phyloP scores from a whole-genome alignment of 2,888 invertebrate species.

The Agonum fuliginosum region DNA sequence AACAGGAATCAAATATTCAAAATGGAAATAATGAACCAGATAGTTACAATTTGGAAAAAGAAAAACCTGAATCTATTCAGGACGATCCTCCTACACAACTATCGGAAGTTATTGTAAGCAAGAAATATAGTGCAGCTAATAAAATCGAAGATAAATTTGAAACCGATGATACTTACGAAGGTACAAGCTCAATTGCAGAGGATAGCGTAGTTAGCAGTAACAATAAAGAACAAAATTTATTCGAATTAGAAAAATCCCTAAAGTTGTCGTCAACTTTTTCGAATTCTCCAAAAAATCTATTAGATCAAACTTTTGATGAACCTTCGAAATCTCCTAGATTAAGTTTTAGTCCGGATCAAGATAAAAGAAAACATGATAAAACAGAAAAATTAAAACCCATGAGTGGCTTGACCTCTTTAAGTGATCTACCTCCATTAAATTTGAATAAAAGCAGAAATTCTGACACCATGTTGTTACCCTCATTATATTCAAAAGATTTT shows the following conservation, averaged over 20 bases:
- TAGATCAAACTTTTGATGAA: constrained; percentile 51
- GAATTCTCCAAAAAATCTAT: constrained; percentile 13
- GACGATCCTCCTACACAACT: constrained; percentile 17
- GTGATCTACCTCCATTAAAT: constrained; percentile 69
- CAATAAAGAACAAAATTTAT: constrained; percentile 52
- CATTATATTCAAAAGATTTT: constrained; percentile 70
- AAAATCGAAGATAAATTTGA: constrained; percentile 46
- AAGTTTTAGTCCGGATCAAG: constrained; percentile 34
- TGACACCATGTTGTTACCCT: constrained; percentile 68
- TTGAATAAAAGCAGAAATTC: constrained; percentile 67
- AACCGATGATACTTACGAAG: constrained; percentile 67
- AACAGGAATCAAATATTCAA: not conserved
- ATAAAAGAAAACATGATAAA: constrained; percentile 51
- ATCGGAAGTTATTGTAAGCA: constrained; percentile 12
- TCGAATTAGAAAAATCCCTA: constrained; percentile 59
- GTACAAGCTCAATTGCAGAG: constrained; percentile 68
- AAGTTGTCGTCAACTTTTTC: not conserved
- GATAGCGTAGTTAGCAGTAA: constrained; percentile 62
- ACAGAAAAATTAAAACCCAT: constrained; percentile 67
- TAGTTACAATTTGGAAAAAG: not conserved
- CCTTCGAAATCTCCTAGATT: constrained; percentile 46
- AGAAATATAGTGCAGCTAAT: not conserved
- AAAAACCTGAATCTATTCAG: not conserved
- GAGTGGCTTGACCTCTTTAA: constrained; percentile 67
- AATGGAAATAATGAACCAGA: constrained; percentile 29